phyloP scores from a whole-genome alignment of 2,113 vertebrate species.

The Plecotus auritus region DNA sequence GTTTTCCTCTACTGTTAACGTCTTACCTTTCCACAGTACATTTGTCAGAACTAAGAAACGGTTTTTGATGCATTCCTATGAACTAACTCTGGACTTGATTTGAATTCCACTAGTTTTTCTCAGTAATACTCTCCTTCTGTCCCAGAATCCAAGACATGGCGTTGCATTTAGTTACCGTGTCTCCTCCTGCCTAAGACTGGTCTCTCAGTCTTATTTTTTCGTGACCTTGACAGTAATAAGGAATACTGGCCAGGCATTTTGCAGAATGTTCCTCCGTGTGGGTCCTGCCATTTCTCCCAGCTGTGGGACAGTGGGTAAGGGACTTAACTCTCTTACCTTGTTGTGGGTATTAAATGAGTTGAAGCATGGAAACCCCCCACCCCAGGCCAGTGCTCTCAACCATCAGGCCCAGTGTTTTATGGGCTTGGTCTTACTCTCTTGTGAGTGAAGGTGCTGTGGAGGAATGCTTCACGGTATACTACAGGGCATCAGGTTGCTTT shows the following conservation, averaged over 20 bases:
- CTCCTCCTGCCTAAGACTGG: too few species aligned
- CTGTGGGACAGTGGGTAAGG: neutral
- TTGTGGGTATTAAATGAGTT: neutral
- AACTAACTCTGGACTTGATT: neutral
- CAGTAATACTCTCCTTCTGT: neutral
- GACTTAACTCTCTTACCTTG: neutral
- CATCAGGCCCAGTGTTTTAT: fast-evolving
- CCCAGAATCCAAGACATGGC: neutral
- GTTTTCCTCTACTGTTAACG: neutral
- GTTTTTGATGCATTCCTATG: too few species aligned
- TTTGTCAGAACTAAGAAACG: neutral
- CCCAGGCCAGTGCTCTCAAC: neutral
- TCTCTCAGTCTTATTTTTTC: neutral
- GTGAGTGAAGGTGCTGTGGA: neutral
- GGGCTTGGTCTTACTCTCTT: too few species aligned
- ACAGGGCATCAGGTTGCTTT: neutral
- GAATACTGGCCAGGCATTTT: neutral
- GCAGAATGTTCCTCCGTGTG: neutral
- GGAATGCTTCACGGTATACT: neutral
- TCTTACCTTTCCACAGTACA: neutral
- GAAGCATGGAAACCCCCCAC: neutral
- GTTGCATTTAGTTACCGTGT: neutral
- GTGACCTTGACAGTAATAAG: neutral
- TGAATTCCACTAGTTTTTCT: neutral
- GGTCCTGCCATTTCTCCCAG: neutral